phyloP scores from a whole-genome alignment of 2,797 vertebrate species.

The Coranthus polyacanthus region DNA sequence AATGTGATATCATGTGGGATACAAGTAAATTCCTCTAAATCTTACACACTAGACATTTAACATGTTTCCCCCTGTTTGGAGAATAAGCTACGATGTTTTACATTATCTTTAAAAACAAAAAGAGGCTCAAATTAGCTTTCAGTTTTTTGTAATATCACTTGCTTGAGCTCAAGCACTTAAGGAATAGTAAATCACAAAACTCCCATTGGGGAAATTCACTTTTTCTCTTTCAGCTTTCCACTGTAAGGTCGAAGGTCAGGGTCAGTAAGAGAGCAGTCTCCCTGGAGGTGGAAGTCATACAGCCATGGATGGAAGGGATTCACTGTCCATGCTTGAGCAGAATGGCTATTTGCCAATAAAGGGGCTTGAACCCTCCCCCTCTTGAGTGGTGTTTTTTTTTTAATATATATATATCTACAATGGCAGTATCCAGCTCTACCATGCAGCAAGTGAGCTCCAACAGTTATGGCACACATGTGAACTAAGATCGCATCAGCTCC shows the following conservation, averaged over 20 bases:
- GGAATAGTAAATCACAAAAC: too few species aligned
- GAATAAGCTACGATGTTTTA: too few species aligned
- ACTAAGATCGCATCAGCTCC: constrained; percentile 51
- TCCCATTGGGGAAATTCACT: not conserved
- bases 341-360: constrained; percentile 37
- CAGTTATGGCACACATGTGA: constrained; percentile 52
- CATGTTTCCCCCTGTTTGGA: too few species aligned
- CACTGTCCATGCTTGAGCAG: constrained; percentile 30
- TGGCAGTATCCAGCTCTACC: not conserved
- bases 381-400: constrained; percentile 25
- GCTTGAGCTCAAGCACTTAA: too few species aligned
- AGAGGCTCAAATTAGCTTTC: too few species aligned
- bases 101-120: too few species aligned
- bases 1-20: too few species aligned
- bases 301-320: too few species aligned
- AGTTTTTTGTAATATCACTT: too few species aligned
- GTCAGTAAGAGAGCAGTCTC: constrained; percentile 25
- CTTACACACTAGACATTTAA: too few species aligned
- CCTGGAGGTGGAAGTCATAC: constrained; percentile 29
- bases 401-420: not conserved
- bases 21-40: too few species aligned
- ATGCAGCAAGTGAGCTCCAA: constrained; percentile 14
- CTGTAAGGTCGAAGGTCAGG: constrained; percentile 19
- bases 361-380: constrained; percentile 9
- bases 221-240: not conserved